These are phyloP conservation scores for Congeria kusceri DNA, from an alignment of 2,888 invertebrate genomes.

Conservation along the genomic window DNA sequence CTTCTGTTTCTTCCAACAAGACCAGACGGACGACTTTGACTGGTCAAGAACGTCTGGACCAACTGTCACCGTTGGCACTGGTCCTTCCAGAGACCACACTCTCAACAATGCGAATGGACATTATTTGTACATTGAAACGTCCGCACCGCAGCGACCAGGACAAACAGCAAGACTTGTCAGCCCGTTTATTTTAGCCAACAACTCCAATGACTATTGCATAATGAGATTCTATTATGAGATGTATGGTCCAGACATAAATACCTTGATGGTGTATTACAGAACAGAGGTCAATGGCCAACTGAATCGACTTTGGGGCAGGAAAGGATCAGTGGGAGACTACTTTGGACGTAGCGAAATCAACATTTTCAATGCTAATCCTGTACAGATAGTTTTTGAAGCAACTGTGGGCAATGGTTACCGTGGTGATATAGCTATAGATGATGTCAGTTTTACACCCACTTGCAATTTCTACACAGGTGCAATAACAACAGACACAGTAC, in stretches of 20 bases:
- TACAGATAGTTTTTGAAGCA: conserved; percentile 81
- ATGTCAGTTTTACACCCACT: conserved; percentile 77
- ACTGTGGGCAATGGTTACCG: conserved; percentile 71
- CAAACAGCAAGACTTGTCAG: conserved; percentile 82
- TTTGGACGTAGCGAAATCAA: conserved; percentile 74
- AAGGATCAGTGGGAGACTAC: conserved; percentile 72
- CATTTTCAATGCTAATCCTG: conserved; percentile 65
- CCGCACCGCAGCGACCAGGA: conserved; percentile 69
- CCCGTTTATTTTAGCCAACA: conserved; percentile 63
- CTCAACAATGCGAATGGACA: conserved; percentile 74
- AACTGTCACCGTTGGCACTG: conserved; percentile 76
- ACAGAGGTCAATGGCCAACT: conserved; percentile 73
- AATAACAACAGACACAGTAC: conserved; percentile 62
- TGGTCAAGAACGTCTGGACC: conserved; percentile 79
- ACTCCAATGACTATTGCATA: conserved; percentile 63
- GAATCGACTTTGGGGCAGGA: conserved; percentile 56
- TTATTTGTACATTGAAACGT: conserved; percentile 79
- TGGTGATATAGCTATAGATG: conserved; percentile 83
- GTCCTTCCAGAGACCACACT: conserved; percentile 83
- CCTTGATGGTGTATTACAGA: conserved; percentile 77
- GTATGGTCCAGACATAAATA: conserved; percentile 78
- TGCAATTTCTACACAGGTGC: conserved; percentile 71
- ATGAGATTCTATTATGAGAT: conserved; percentile 81
- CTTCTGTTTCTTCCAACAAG: conserved; percentile 77
- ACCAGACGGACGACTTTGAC: conserved; percentile 81